Conservation (phyloP, 2,888 invertebrate genomes). For the Scaptomyza parva region DNA sequence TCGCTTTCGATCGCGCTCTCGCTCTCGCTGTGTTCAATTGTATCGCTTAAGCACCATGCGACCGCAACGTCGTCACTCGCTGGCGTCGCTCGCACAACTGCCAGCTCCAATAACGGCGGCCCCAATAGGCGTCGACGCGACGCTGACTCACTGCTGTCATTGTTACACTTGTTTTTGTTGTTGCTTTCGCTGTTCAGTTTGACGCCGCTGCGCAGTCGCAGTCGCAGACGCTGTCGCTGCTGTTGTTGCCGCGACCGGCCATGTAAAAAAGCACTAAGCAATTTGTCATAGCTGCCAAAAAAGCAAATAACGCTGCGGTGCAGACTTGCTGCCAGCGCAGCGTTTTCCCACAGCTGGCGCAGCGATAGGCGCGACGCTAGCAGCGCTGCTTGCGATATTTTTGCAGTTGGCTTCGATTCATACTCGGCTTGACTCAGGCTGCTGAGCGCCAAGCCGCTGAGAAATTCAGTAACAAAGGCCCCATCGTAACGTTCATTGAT, state of each 20-base stretch:
- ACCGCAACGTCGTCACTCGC: constrained; percentile 66
- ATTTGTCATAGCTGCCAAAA: constrained; percentile 56
- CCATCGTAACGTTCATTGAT: constrained; percentile 79
- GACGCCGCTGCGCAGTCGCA: constrained; percentile 41
- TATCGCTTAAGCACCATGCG: constrained; percentile 42
- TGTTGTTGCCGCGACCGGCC: constrained; percentile 12
- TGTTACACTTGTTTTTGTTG: constrained; percentile 1
- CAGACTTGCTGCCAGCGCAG: constrained; percentile 54
- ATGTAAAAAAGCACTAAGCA: constrained; percentile 48
- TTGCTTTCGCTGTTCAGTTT: constrained; percentile 16
- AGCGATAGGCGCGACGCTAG: constrained; percentile 37
- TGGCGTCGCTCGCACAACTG: constrained; percentile 63
- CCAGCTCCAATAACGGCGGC: constrained; percentile 44
- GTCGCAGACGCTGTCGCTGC: constrained; percentile 36
- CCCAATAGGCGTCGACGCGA: constrained; percentile 35
- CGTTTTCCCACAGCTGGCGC: constrained; percentile 46
- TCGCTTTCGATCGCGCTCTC: constrained; percentile 9
- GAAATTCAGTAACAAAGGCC: constrained; percentile 80
- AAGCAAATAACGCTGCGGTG: constrained; percentile 60
- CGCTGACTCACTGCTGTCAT: constrained; percentile 32
- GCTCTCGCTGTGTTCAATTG: constrained; percentile 10
- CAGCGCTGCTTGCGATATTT: constrained; percentile 15
- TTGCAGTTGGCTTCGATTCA: constrained; percentile 1
- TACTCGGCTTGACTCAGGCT: not conserved
- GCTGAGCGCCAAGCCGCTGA: constrained; percentile 53